These are phyloP conservation scores for Strigamia transsilvanica DNA, from an alignment of 2,888 invertebrate genomes.

Conservation along the genomic window DNA sequence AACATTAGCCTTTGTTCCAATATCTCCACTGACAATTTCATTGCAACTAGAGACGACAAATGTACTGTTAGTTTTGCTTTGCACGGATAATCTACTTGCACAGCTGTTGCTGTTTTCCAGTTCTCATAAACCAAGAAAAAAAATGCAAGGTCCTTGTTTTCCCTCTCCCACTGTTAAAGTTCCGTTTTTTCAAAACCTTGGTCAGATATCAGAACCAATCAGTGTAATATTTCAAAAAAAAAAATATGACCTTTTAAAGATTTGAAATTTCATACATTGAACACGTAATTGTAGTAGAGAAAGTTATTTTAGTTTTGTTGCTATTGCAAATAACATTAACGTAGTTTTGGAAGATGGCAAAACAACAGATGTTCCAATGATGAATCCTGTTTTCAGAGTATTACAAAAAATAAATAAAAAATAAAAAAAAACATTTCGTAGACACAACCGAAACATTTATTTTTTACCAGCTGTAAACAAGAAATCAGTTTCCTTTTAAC, in stretches of 20 bases:
- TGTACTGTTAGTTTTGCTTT: slow-evolving; percentile 26
- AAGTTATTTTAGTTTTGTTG: background rate
- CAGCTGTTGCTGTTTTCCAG: slow-evolving; percentile 18
- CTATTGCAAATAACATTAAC: background rate
- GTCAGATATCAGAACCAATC: background rate
- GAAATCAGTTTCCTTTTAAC: background rate
- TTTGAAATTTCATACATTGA: background rate
- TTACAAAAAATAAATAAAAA: no score
- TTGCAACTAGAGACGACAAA: slow-evolving; percentile 7
- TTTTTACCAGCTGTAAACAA: background rate
- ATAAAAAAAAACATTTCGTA: background rate
- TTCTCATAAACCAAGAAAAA: slow-evolving; percentile 1
- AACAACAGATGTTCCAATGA: slow-evolving; percentile 30
- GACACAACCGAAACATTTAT: background rate
- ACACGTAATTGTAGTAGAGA: background rate
- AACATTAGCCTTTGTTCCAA: background rate
- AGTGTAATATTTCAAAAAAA: background rate
- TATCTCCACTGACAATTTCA: slow-evolving; percentile 9
- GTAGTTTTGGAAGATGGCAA: background rate
- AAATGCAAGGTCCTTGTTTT: background rate
- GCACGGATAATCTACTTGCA: slow-evolving; percentile 30
- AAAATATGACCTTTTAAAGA: background rate
- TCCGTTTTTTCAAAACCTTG: background rate
- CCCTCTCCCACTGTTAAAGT: background rate
- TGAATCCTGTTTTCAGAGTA: background rate